Evolutionary conservation across 2,797 vertebrate genomes (phyloP).

Genomic region (Acestrorhynchus altus): DNA sequence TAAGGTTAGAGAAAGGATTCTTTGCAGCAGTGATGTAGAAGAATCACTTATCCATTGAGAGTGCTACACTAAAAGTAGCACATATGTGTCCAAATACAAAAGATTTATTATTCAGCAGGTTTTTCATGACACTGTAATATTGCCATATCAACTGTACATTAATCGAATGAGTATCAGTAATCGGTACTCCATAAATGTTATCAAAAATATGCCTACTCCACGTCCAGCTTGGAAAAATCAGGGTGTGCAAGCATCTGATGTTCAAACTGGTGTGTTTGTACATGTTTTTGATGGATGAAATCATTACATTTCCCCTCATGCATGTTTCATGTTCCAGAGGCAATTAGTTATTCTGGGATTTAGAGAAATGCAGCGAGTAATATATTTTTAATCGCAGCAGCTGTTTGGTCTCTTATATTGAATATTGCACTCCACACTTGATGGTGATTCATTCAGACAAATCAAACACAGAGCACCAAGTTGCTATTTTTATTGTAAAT

Average conservation of each 20-base stretch:
- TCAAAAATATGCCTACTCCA: too few species aligned
- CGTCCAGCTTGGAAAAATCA: background rate
- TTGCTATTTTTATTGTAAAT: conserved; percentile 36
- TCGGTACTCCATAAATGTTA: too few species aligned
- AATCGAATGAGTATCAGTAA: too few species aligned
- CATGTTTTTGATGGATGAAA: conserved; percentile 78
- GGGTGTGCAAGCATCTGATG: conserved; percentile 3
- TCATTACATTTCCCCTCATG: conserved; percentile 79
- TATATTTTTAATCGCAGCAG: conserved; percentile 85
- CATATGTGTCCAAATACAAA: background rate
- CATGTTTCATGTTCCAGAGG: conserved; percentile 76
- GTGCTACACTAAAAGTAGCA: too few species aligned
- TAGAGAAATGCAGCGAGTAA: conserved; percentile 78
- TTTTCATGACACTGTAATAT: too few species aligned
- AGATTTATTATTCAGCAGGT: too few species aligned
- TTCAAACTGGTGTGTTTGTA: conserved; percentile 63
- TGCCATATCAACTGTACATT: too few species aligned
- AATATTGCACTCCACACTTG: conserved; percentile 71
- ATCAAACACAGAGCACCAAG: conserved; percentile 59
- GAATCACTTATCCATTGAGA: too few species aligned
- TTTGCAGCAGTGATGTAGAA: too few species aligned
- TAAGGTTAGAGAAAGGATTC: too few species aligned
- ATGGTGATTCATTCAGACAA: conserved; percentile 75
- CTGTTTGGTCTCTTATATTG: conserved; percentile 79
- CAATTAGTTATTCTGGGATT: conserved; percentile 81